Percentiles rank a stretch among this genome's conserved stretches.
Conservation (phyloP, 2,888 invertebrate genomes). For the Drosophila quinaria region DNA sequence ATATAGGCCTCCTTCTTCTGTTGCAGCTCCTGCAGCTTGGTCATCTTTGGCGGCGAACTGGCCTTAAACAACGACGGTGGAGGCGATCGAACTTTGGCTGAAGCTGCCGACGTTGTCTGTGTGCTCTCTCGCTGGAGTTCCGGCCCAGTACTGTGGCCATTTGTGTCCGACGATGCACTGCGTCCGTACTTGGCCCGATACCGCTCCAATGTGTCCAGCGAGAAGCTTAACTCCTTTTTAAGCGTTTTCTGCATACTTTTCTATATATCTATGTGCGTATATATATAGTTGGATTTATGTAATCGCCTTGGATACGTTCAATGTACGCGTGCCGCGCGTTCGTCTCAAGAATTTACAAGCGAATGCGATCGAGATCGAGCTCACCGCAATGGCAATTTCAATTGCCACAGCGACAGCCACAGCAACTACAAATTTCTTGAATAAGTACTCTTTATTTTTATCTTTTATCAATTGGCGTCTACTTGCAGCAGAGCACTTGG, state of each 20-base stretch:
- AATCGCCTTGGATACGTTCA: conserved; percentile 72
- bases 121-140: conserved; percentile 29
- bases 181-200: conserved; percentile 73
- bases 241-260: conserved; percentile 66
- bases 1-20: conserved; percentile 73
- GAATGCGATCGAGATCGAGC: conserved; percentile 67
- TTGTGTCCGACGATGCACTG: conserved; percentile 68
- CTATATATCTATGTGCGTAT: background rate
- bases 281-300: conserved; percentile 65
- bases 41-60: conserved; percentile 64
- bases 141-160: conserved; percentile 45
- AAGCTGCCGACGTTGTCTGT: conserved; percentile 2
- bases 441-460: conserved; percentile 74
- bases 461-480: conserved; percentile 78
- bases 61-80: conserved; percentile 57
- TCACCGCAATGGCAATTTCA: conserved; percentile 17
- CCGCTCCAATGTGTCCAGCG: conserved; percentile 72
- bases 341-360: conserved; percentile 73
- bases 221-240: conserved; percentile 74
- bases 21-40: conserved; percentile 70
- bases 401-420: background rate
- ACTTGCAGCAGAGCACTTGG: conserved; percentile 20
- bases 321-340: conserved; percentile 59
- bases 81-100: conserved; percentile 34
- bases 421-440: conserved; percentile 53